These are phyloP conservation scores for Apis dorsata DNA, from an alignment of 1,140 invertebrate species.

Conservation along the genomic window DNA sequence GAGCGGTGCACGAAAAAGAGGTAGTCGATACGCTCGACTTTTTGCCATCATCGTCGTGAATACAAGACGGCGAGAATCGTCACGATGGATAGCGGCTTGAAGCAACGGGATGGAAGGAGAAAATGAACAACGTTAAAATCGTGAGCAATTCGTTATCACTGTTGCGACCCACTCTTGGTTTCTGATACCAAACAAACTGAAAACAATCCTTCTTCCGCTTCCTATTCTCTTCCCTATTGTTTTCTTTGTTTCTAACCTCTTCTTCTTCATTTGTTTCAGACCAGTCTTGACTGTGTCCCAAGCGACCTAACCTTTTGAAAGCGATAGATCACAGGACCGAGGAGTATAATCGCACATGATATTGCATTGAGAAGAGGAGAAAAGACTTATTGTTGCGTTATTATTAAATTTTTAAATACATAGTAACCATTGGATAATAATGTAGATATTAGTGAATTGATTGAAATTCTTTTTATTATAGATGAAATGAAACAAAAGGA, in stretches of 20 bases:
- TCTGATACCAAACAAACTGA: constrained; percentile 67
- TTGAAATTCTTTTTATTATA: no score
- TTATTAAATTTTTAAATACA: no score
- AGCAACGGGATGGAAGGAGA: constrained; percentile 33
- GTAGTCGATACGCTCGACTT: constrained; percentile 72
- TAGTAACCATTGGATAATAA: no score
- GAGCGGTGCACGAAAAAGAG: constrained; percentile 27
- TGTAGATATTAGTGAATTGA: no score
- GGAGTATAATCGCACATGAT: constrained; percentile 13
- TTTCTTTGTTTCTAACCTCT: neutral
- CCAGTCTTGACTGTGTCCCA: constrained; percentile 34
- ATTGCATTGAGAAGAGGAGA: constrained; percentile 6
- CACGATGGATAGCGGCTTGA: constrained; percentile 31
- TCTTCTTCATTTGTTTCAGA: neutral
- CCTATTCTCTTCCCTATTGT: neutral
- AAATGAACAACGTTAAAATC: constrained; percentile 38
- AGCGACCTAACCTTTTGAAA: neutral
- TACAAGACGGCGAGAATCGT: constrained; percentile 46
- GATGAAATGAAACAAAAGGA: no score
- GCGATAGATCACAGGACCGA: neutral
- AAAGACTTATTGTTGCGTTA: neutral
- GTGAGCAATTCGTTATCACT: constrained; percentile 30
- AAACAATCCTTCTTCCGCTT: constrained; percentile 40
- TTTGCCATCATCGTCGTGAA: constrained; percentile 68
- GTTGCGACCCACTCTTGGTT: constrained; percentile 73